phyloP scores from a whole-genome alignment of 2,888 invertebrate genomes.

The Tanypteryx hageni region DNA sequence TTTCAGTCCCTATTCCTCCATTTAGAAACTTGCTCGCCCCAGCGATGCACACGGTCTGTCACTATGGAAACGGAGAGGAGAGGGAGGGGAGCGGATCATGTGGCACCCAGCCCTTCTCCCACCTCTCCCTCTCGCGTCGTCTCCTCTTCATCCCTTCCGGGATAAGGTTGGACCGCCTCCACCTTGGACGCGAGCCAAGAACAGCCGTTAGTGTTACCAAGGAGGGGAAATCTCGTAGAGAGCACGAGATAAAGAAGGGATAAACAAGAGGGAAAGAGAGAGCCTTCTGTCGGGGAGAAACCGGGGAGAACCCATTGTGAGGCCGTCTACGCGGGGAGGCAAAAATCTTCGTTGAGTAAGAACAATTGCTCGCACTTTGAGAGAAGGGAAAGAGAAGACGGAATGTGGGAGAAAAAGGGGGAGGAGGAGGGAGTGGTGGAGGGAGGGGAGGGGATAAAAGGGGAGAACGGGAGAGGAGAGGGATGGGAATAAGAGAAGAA shows the following conservation, averaged over 20 bases:
- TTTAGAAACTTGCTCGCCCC: too few relatives aligned
- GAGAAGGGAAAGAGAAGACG: not conserved
- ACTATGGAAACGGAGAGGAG: too few relatives aligned
- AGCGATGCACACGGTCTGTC: too few relatives aligned
- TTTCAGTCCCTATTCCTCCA: too few relatives aligned
- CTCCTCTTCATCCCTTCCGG: not conserved
- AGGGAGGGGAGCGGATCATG: too few relatives aligned
- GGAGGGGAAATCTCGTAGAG: too few relatives aligned
- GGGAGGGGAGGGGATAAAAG: not conserved
- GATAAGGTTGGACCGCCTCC: not conserved
- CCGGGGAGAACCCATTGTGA: not conserved
- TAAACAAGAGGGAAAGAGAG: not conserved
- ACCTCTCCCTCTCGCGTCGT: too few relatives aligned
- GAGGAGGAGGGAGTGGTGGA: not conserved
- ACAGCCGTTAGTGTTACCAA: too few relatives aligned
- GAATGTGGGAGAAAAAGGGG: not conserved
- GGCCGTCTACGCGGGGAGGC: not conserved
- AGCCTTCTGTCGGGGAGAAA: not conserved
- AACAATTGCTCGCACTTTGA: too few relatives aligned
- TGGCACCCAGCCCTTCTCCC: too few relatives aligned
- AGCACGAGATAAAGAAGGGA: not conserved
- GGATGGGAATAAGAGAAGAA: too few relatives aligned
- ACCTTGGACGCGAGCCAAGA: not conserved
- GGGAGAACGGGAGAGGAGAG: not conserved
- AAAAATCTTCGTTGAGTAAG: too few relatives aligned